Evolutionary conservation across 1,140 invertebrate genomes (phyloP).

Genomic region (Ruditapes philippinarum): DNA sequence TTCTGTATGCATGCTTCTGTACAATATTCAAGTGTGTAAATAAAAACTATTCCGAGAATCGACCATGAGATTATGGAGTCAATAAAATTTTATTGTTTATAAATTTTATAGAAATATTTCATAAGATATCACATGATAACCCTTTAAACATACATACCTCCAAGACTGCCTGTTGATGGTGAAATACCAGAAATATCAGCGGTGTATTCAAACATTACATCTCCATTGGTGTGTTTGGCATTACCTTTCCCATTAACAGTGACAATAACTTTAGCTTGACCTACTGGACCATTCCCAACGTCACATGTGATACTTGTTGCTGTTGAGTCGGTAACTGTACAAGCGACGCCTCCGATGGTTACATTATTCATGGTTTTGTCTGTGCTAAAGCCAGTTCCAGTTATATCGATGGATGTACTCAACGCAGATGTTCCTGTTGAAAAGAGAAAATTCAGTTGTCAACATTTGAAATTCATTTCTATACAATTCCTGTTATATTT

Average conservation of each 20-base stretch:
- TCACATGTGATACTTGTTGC: slow-evolving; percentile 72
- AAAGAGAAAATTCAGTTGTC: too few relatives aligned
- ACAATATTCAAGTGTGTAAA: too few relatives aligned
- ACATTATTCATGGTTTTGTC: slow-evolving; percentile 69
- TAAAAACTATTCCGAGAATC: too few relatives aligned
- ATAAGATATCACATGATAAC: too few relatives aligned
- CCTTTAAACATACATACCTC: slow-evolving; percentile 61
- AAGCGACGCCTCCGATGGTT: slow-evolving; percentile 69
- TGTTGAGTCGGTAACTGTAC: slow-evolving; percentile 67
- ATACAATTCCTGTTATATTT: neutral
- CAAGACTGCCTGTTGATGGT: slow-evolving; percentile 74
- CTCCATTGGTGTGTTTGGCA: slow-evolving; percentile 58
- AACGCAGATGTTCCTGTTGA: slow-evolving; percentile 57
- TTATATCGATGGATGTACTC: slow-evolving; percentile 64
- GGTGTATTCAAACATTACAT: slow-evolving; percentile 69
- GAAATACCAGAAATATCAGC: slow-evolving; percentile 68
- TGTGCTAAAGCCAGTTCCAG: slow-evolving; percentile 75
- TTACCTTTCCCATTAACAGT: slow-evolving; percentile 74
- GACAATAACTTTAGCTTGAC: slow-evolving; percentile 72
- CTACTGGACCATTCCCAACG: slow-evolving; percentile 78
- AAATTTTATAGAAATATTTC: too few relatives aligned
- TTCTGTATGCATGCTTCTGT: too few relatives aligned
- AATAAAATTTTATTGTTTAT: too few relatives aligned
- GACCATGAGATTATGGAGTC: too few relatives aligned
- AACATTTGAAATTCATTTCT: too few relatives aligned